phyloP scores from a whole-genome alignment of 2,113 vertebrate genomes.

The Eira barbara region DNA sequence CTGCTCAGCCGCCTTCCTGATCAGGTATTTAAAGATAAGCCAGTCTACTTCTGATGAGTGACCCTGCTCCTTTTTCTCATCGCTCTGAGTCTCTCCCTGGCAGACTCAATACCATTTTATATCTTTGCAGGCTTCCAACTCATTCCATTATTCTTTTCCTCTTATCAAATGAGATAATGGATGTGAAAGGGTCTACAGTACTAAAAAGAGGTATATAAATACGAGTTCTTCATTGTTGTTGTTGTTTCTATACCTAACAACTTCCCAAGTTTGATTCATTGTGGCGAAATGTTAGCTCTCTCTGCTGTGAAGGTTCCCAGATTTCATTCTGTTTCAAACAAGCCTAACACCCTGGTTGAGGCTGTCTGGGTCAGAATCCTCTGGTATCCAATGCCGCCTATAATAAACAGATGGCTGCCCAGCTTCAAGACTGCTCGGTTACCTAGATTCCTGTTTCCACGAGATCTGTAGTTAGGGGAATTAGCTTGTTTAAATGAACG shows the following conservation, averaged over 20 bases:
- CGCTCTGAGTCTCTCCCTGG: constrained; percentile 39
- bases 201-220: constrained; percentile 25
- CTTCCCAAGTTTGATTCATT: not conserved
- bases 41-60: constrained; percentile 67
- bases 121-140: constrained; percentile 44
- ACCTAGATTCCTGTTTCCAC: not conserved
- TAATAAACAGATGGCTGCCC: not conserved
- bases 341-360: not conserved
- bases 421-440: not conserved
- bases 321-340: not conserved
- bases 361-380: not conserved
- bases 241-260: constrained; percentile 29
- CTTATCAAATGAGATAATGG: constrained; percentile 57
- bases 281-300: not conserved
- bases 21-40: constrained; percentile 81
- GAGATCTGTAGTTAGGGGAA: not conserved
- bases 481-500: not conserved
- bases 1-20: constrained; percentile 76
- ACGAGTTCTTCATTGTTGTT: constrained; percentile 27
- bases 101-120: constrained; percentile 72
- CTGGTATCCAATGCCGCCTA: not conserved
- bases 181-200: constrained; percentile 8
- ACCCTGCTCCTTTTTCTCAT: constrained; percentile 66
- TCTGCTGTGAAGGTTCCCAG: not conserved
- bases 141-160: constrained; percentile 41